These are phyloP conservation scores for Heliconius nattereri DNA, from an alignment of 1,140 invertebrate genomes.

Conservation along the genomic window DNA sequence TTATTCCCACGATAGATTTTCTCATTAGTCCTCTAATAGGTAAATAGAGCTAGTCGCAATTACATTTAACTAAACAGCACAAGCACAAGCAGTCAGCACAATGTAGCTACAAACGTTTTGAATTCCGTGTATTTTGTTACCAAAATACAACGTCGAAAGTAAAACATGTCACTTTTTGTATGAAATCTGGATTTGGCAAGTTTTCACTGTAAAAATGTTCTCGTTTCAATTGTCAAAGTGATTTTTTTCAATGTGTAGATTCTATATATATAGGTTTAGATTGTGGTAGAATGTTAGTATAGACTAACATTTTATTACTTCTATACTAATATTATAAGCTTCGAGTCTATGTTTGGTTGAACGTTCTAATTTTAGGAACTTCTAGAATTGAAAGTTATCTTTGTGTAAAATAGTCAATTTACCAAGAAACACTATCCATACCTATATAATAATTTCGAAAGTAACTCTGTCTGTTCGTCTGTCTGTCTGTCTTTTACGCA, in stretches of 20 bases:
- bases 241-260: background rate
- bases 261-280: background rate
- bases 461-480: too few species aligned
- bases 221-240: background rate
- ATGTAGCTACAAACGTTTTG: constrained; percentile 5
- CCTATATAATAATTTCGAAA: too few species aligned
- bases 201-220: background rate
- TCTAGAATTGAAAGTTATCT: too few species aligned
- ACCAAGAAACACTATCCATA: too few species aligned
- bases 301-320: too few species aligned
- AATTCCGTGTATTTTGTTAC: background rate
- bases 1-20: constrained; percentile 10
- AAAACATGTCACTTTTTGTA: constrained; percentile 16
- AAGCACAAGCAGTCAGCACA: background rate
- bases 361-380: too few species aligned
- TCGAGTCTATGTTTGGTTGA: too few species aligned
- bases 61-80: constrained; percentile 28
- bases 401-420: too few species aligned
- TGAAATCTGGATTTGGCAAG: constrained; percentile 13
- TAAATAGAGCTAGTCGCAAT: constrained; percentile 10
- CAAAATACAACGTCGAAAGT: background rate
- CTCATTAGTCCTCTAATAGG: constrained; percentile 13
- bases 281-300: too few species aligned
- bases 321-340: too few species aligned
- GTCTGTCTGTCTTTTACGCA: too few species aligned